Percentiles rank a stretch among this genome's conserved stretches.
phyloP scores from a whole-genome alignment of 2,888 invertebrate genomes.

The Hirtodrosophila cameraria region DNA sequence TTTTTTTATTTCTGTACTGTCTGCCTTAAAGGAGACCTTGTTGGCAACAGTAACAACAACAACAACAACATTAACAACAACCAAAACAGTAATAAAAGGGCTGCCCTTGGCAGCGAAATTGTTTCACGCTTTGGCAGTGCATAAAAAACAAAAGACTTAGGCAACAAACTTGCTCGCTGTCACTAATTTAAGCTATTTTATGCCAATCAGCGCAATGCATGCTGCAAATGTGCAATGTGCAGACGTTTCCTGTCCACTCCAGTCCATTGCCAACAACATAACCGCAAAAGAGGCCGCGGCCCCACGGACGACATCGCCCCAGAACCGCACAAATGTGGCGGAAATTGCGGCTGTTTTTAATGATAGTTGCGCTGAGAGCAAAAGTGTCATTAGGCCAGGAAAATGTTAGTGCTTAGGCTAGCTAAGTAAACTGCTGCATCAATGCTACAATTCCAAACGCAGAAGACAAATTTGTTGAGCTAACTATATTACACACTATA shows the following conservation, averaged over 20 bases:
- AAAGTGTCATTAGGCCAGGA: slow-evolving; percentile 72
- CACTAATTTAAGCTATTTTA: slow-evolving; percentile 56
- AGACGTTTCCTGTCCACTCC: slow-evolving; percentile 56
- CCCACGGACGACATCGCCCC: slow-evolving; percentile 37
- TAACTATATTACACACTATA: slow-evolving; percentile 22
- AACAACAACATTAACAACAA: slow-evolving; percentile 7
- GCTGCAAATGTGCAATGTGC: slow-evolving; percentile 47
- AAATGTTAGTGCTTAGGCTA: slow-evolving; percentile 38
- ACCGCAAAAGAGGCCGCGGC: slow-evolving; percentile 35
- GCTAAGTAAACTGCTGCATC: slow-evolving; percentile 13
- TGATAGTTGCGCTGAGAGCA: slow-evolving; percentile 65
- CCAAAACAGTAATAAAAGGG: no score
- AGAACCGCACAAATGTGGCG: slow-evolving; percentile 59
- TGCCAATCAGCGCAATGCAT: slow-evolving; percentile 36
- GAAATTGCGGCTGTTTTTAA: slow-evolving; percentile 65
- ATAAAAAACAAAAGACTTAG: slow-evolving; percentile 68
- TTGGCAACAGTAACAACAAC: slow-evolving; percentile 29
- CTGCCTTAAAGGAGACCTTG: slow-evolving; percentile 41
- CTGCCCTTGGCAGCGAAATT: slow-evolving; percentile 75
- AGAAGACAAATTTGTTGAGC: slow-evolving; percentile 17
- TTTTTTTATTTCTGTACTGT: no score
- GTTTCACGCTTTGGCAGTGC: slow-evolving; percentile 54
- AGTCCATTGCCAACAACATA: not conserved
- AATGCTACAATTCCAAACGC: slow-evolving; percentile 11
- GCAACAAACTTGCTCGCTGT: slow-evolving; percentile 64